These are phyloP conservation scores for Cryptops parisi DNA, from an alignment of 2,888 invertebrate species.

Conservation along the genomic window DNA sequence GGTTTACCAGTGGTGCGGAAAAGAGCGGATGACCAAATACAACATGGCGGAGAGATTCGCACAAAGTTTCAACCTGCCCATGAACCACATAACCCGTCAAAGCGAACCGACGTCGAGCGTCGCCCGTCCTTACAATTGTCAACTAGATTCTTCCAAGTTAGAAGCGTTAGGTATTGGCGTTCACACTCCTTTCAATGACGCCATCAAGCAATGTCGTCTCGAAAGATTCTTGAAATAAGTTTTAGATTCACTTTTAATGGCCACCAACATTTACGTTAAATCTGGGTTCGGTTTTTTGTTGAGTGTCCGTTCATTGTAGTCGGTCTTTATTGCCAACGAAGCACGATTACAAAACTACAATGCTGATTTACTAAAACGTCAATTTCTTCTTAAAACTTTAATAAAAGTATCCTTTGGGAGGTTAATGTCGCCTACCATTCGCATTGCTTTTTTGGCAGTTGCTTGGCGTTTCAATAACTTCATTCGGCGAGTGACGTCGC, in stretches of 20 bases:
- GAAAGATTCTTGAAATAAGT: slow-evolving; percentile 13
- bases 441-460: slow-evolving; percentile 88
- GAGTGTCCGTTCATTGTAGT: too few species aligned
- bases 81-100: slow-evolving; percentile 30
- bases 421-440: slow-evolving; percentile 75
- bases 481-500: slow-evolving; percentile 74
- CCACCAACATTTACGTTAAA: too few species aligned
- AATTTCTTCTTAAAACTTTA: slow-evolving; percentile 53
- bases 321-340: too few species aligned
- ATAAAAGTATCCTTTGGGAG: slow-evolving; percentile 89
- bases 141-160: slow-evolving; percentile 29
- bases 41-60: slow-evolving; percentile 37
- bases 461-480: slow-evolving; percentile 79
- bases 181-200: slow-evolving; percentile 31
- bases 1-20: slow-evolving; percentile 38
- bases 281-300: too few species aligned
- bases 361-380: not conserved
- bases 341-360: too few species aligned
- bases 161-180: slow-evolving; percentile 28
- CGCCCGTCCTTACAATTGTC: slow-evolving; percentile 33
- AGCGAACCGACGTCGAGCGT: slow-evolving; percentile 25
- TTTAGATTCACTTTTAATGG: too few species aligned
- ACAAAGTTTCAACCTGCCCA: slow-evolving; percentile 30
- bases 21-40: slow-evolving; percentile 38
- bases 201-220: too few species aligned